Evolutionary conservation across 2,888 invertebrate genomes (phyloP).

Genomic region (Oscheius sp.): DNA sequence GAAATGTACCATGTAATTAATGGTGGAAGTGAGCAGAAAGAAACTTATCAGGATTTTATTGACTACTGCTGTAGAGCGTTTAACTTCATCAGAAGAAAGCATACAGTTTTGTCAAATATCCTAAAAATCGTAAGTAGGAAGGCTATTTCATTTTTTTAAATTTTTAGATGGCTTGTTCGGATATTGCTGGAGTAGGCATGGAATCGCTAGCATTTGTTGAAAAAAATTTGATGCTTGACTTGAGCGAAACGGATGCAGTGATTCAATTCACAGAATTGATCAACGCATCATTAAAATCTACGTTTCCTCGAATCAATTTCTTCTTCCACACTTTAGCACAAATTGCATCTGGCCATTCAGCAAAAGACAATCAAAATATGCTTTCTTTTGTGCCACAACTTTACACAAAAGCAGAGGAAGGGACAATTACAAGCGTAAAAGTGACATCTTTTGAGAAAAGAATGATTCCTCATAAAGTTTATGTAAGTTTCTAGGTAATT

Average conservation of each 20-base stretch:
- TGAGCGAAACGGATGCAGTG: constrained; percentile 92
- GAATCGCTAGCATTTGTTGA: constrained; percentile 92
- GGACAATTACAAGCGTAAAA: constrained; percentile 83
- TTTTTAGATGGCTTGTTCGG: constrained; percentile 85
- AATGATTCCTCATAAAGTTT: constrained; percentile 95
- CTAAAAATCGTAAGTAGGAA: constrained; percentile 82
- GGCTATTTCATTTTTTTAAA: background rate
- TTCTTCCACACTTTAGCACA: constrained; percentile 94
- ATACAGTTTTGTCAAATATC: constrained; percentile 87
- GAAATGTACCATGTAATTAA: constrained; percentile 99
- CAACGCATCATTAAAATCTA: constrained; percentile 74
- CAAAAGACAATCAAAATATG: constrained; percentile 71
- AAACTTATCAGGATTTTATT: constrained; percentile 93
- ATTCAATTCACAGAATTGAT: constrained; percentile 79
- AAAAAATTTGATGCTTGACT: constrained; percentile 84
- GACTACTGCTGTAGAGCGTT: constrained; percentile 97
- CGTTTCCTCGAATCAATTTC: constrained; percentile 89
- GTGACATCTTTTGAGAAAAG: constrained; percentile 91
- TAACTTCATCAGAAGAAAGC: constrained; percentile 89
- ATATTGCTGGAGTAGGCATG: constrained; percentile 88
- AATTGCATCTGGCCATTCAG: constrained; percentile 35
- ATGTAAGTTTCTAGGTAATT: constrained; percentile 76
- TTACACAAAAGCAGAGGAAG: constrained; percentile 86
- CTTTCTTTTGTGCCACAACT: constrained; percentile 92
- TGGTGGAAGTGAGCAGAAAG: constrained; percentile 40